Evolutionary conservation across 2,888 invertebrate species (phyloP), one percentile per base, ranked within the genome.

Genomic region (Erebia aethiops): DNA sequence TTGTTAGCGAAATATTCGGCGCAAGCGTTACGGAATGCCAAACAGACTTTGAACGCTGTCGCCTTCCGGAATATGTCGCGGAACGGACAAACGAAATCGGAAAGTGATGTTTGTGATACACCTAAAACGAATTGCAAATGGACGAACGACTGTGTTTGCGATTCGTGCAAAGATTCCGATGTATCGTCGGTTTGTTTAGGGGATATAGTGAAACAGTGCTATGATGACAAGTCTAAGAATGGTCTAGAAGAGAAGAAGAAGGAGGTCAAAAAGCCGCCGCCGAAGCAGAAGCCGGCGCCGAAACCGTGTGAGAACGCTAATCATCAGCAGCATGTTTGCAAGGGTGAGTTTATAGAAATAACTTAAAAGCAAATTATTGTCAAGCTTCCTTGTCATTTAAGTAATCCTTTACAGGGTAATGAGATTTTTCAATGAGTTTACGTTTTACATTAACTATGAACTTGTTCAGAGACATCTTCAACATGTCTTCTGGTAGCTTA

Each of bases 241-340:
- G 77, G 64, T 41, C 56, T 80, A 49, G 82, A 83, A 11, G 82
- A 81, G 67, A 85, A 84, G 73, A 80, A 78, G 74, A 79, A 77
- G 69, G 84, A 83, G 64, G 82, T 80, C 0, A 75, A 83, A 67
- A 88, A 87, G 76, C 81, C 81, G 68, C 83, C 85, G 63, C 80
- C 84, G 35, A 82, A 77, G 26, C 80, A 81, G 21, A 87, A 88
- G 71, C 84, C 81, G 1, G 81, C 81, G 46, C 82, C 86, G 0
- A 92, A 92, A 73, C 78, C 82, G 0, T 92, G 92, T 11, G 92
- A 92, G 80, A 91, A 87, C n/a, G 80, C 84, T 0, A 80, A 81
- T 7, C 92, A 92, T 75, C 92, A 90, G 49, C 92, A 91, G 63
- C 93, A 93, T 74, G 87, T 92, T 1, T 93, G 93, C 80, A 92